Base-by-base conservation (phyloP, 2,888 invertebrate genomes). In the Scaptomyza polygonia region DNA sequence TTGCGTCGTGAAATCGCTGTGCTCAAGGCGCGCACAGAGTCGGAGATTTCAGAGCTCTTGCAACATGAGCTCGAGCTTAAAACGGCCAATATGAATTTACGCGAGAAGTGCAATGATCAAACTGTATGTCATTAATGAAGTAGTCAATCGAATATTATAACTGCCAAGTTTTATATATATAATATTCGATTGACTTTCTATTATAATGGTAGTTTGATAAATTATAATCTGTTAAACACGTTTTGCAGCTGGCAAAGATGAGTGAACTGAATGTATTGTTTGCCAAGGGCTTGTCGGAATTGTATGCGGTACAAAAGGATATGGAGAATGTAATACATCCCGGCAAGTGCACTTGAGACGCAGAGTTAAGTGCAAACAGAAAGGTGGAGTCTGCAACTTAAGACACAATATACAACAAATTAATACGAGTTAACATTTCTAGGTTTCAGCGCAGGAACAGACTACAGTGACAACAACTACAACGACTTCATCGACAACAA, bases 61-160 rank as follows among this genome's bases (percentile, higher is more conserved):
- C 94, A 94, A 89, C 96, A 97, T 92, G 97, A 96, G 89, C 95
- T 96, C 67, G 97, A 97, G 92, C 92, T 97, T 58, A 95, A 95
- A 90, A 92, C 93, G 77, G 91, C 92, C 34, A 92, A 92, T 67
- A 82, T 84, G 67, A 91, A 88, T 80, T 81, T 92, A 48, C 89
- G 90, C 43, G 92, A 92, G 59, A 92, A 92, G 77, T 89, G 86
- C 79, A 97, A 96, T 92, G 95, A 96, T 83, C 97, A 97, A 92
- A 94, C 97, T 87, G 96, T 96, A 77, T 72, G 71, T 68, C 5
- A 34, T 8, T 14, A 5, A 47, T 18, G 2, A 25, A 21, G 14
- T 21, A 11, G 21, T 49, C n/a, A 18, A 21, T 49, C 32, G 21
- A 30, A 4, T 34, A 34, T 34, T 34, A 34, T 34, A 14, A 12